Evolutionary conservation across 2,888 invertebrate genomes (phyloP).

Genomic region (Crepidodera aurea): DNA sequence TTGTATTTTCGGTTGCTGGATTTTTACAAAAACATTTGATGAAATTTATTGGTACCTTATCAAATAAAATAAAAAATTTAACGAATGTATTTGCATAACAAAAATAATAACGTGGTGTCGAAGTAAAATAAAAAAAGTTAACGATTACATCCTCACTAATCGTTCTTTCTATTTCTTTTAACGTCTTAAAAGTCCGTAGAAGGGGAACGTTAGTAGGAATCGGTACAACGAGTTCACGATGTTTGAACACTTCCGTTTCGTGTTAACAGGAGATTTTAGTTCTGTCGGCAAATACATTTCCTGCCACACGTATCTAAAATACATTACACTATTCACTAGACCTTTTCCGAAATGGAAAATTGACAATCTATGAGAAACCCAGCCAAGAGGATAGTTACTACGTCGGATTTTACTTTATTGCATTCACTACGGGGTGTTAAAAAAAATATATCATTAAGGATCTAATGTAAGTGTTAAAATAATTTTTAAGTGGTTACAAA

Average conservation of each 20-base stretch:
- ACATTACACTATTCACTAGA: slow-evolving; percentile 40
- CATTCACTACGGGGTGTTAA: not conserved
- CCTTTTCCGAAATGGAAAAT: slow-evolving; percentile 36
- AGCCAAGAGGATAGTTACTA: slow-evolving; percentile 6
- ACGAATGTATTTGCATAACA: not conserved
- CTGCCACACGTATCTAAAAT: slow-evolving; percentile 45
- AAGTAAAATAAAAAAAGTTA: not conserved
- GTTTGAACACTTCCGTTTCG: slow-evolving; percentile 45
- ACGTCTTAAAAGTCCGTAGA: slow-evolving; percentile 14
- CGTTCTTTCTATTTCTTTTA: slow-evolving; percentile 27
- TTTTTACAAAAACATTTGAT: no score
- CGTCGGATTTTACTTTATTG: slow-evolving; percentile 22
- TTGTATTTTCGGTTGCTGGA: no score
- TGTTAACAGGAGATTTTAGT: slow-evolving; percentile 45
- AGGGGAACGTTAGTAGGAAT: slow-evolving; percentile 31
- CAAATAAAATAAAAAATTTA: no score
- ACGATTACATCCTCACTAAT: slow-evolving; percentile 6
- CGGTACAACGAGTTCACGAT: slow-evolving; percentile 35
- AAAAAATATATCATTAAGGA: no score
- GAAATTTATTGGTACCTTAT: no score
- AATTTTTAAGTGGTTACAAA: no score
- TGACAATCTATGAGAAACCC: slow-evolving; percentile 33
- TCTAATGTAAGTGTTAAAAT: no score
- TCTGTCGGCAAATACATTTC: slow-evolving; percentile 45
- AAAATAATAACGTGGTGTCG: no score